Percentiles rank a stretch among this genome's conserved stretches.
Evolutionary conservation across 1,140 invertebrate species (phyloP).

Genomic region (Oncopodura yosiiana): DNA sequence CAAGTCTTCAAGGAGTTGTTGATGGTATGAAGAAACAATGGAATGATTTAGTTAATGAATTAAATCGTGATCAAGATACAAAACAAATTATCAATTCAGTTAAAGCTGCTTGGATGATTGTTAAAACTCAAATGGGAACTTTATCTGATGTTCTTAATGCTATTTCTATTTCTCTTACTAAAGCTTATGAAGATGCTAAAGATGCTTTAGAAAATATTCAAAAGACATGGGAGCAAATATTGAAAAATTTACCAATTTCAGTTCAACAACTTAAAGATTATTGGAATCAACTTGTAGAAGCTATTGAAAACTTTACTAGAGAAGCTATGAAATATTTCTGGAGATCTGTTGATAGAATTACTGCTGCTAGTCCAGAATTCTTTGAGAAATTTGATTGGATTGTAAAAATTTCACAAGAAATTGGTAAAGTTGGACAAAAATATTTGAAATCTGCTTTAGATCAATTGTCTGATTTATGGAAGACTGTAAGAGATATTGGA

Average conservation of each 20-base stretch:
- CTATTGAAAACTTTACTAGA: no score
- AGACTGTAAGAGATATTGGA: neutral
- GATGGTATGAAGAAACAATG: slow-evolving; percentile 11
- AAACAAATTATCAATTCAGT: slow-evolving; percentile 8
- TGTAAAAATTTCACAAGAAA: no score
- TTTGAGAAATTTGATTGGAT: no score
- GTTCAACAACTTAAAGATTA: no score
- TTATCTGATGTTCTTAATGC: neutral
- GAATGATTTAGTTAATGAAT: slow-evolving; percentile 18
- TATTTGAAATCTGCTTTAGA: neutral
- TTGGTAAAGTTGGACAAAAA: slow-evolving; percentile 8
- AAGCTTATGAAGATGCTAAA: neutral
- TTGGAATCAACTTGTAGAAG: no score
- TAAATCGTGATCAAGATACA: slow-evolving; percentile 18
- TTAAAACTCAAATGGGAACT: neutral
- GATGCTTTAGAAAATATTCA: neutral
- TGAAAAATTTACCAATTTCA: no score
- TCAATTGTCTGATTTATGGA: neutral
- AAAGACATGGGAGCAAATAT: no score
- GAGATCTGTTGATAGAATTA: no score
- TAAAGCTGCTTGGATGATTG: no score
- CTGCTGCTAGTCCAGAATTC: no score
- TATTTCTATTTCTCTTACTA: neutral
- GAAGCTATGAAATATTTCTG: no score
- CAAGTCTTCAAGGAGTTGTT: slow-evolving; percentile 10